These are phyloP conservation scores for Scaptomyza parva DNA, from an alignment of 2,888 invertebrate genomes.

Conservation along the genomic window DNA sequence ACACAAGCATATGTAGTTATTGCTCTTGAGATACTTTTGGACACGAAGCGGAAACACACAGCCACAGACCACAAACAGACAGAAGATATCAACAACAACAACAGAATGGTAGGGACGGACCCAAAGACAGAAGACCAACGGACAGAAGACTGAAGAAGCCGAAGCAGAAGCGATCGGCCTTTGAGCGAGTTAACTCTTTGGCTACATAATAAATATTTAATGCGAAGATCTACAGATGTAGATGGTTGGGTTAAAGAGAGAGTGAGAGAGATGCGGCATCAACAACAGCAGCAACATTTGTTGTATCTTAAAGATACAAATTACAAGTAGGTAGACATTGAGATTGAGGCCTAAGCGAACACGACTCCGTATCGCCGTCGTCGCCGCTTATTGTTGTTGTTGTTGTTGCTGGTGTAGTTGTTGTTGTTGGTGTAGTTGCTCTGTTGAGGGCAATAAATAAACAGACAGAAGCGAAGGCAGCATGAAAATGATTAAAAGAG, in stretches of 20 bases:
- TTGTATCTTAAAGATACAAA: constrained; percentile 77
- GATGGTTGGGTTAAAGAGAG: background rate
- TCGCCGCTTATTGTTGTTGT: no score
- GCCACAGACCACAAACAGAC: constrained; percentile 46
- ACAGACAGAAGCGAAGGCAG: constrained; percentile 65
- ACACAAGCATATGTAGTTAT: constrained; percentile 53
- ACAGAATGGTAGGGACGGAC: constrained; percentile 43
- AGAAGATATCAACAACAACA: constrained; percentile 13
- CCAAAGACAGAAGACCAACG: constrained; percentile 18
- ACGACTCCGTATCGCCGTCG: constrained; percentile 25
- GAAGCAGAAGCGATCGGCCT: constrained; percentile 41
- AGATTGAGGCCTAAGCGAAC: constrained; percentile 73
- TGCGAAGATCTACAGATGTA: constrained; percentile 62
- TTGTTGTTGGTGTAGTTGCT: constrained; percentile 15
- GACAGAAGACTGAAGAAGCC: constrained; percentile 20
- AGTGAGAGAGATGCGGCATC: constrained; percentile 31
- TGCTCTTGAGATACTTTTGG: constrained; percentile 80
- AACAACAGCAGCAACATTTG: constrained; percentile 41
- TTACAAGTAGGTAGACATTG: constrained; percentile 77
- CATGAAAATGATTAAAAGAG: constrained; percentile 79
- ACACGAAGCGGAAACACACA: constrained; percentile 76
- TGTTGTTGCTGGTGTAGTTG: constrained; percentile 15
- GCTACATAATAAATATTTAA: constrained; percentile 78
- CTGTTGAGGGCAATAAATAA: constrained; percentile 66
- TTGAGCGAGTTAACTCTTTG: constrained; percentile 76